phyloP scores from a whole-genome alignment of 2,113 vertebrate species.

The Columbina picui region DNA sequence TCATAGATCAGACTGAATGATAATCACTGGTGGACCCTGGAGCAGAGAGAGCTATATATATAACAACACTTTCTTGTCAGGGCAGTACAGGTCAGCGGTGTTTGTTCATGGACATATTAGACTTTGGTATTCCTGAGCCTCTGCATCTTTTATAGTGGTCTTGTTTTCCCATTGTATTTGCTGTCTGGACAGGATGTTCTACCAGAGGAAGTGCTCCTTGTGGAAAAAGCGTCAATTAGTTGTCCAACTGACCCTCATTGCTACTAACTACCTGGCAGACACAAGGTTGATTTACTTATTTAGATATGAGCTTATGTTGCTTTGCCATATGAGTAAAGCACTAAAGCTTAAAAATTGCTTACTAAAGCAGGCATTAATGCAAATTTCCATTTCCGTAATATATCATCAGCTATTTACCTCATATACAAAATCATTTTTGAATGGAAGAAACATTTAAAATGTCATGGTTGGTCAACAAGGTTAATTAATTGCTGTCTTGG shows the following conservation, averaged over 20 bases:
- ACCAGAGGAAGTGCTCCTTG: constrained; percentile 53
- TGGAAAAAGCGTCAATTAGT: constrained; percentile 64
- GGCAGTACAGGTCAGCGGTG: constrained; percentile 36
- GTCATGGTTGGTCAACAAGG: constrained; percentile 28
- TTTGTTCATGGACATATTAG: constrained; percentile 22
- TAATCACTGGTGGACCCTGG: neutral
- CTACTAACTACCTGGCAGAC: constrained; percentile 7
- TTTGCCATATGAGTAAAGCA: neutral
- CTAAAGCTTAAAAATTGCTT: neutral
- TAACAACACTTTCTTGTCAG: constrained; percentile 10
- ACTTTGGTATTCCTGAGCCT: constrained; percentile 37
- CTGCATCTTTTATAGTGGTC: constrained; percentile 39
- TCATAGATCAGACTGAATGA: constrained; percentile 43
- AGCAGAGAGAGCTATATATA: constrained; percentile 23
- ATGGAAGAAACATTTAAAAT: constrained; percentile 27
- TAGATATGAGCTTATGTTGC: neutral
- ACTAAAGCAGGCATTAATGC: constrained; percentile 11
- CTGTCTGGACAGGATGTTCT: constrained; percentile 72
- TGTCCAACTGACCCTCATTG: constrained; percentile 36
- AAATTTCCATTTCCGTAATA: constrained; percentile 13
- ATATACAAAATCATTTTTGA: neutral
- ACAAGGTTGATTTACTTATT: neutral
- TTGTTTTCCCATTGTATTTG: constrained; percentile 59
- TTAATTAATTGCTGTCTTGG: constrained; percentile 56
- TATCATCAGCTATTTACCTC: neutral